Conservation (phyloP, 2,797 vertebrate genomes). For the Cephalopachus bancanus region DNA sequence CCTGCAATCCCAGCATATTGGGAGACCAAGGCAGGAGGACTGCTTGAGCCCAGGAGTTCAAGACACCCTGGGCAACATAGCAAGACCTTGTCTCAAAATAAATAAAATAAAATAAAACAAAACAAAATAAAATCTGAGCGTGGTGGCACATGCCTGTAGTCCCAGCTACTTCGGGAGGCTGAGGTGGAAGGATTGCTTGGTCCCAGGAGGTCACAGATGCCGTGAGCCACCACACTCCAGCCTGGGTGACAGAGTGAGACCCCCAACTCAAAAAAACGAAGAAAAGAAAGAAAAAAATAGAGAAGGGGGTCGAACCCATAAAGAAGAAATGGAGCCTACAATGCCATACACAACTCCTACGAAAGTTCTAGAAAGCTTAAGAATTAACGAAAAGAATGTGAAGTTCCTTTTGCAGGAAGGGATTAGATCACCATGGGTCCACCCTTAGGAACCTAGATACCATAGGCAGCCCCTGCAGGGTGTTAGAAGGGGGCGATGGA, state of each 20-base stretch:
- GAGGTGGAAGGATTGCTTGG: neutral
- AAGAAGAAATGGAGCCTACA: neutral
- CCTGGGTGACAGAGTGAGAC: neutral
- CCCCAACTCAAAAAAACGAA: neutral
- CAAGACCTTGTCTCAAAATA: neutral
- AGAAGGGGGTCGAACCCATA: neutral
- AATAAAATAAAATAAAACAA: too few relatives aligned
- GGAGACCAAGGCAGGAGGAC: neutral
- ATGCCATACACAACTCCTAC: neutral
- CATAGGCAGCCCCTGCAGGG: accelerated
- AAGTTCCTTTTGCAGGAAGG: neutral
- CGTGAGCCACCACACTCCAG: neutral
- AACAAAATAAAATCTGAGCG: neutral
- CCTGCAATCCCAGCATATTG: neutral
- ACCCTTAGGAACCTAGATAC: neutral
- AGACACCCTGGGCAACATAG: neutral
- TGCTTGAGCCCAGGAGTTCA: neutral
- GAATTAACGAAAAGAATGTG: neutral
- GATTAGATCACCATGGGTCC: neutral
- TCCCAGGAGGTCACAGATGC: neutral
- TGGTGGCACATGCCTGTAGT: neutral
- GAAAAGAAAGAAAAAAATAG: neutral
- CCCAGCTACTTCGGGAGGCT: neutral
- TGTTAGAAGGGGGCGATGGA: neutral
- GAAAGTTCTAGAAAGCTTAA: neutral